phyloP scores from a whole-genome alignment of 1,140 invertebrate genomes.

The Conopomorpha cramerella region DNA sequence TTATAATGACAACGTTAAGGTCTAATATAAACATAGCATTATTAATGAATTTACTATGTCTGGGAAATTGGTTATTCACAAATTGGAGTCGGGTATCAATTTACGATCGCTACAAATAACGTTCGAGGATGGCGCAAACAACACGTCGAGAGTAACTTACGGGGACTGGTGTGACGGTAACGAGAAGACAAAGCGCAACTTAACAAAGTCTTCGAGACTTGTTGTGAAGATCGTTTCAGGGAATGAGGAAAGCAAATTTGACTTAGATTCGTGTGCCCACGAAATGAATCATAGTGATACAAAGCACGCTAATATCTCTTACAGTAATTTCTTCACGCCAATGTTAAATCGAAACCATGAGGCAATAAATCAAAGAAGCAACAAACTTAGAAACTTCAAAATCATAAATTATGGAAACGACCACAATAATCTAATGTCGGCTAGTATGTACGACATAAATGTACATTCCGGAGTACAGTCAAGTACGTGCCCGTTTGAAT shows the following conservation, averaged over 20 bases:
- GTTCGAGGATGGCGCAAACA: constrained; percentile 18
- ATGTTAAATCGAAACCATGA: too few relatives aligned
- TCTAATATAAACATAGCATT: too few relatives aligned
- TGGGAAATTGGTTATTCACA: constrained; percentile 44
- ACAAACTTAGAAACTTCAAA: not conserved
- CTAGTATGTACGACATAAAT: constrained; percentile 7
- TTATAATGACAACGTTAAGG: too few relatives aligned
- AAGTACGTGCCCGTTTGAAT: constrained; percentile 37
- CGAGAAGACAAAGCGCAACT: constrained; percentile 21
- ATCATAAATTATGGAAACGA: constrained; percentile 2
- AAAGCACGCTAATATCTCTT: not conserved
- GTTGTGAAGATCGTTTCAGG: constrained; percentile 31
- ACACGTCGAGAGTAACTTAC: constrained; percentile 18
- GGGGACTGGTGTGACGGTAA: constrained; percentile 31
- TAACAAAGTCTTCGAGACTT: constrained; percentile 26
- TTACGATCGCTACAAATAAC: constrained; percentile 35
- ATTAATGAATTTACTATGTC: too few relatives aligned
- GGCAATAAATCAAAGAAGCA: too few relatives aligned
- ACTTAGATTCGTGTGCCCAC: constrained; percentile 35
- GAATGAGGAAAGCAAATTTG: constrained; percentile 19
- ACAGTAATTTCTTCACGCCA: too few relatives aligned
- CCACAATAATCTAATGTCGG: constrained; percentile 6
- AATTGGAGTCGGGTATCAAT: constrained; percentile 32
- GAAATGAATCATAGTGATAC: constrained; percentile 10
- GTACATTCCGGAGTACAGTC: too few relatives aligned